Conservation (phyloP, 64 coral and sea anemone genomes). For the Montipora efflorescens region DNA sequence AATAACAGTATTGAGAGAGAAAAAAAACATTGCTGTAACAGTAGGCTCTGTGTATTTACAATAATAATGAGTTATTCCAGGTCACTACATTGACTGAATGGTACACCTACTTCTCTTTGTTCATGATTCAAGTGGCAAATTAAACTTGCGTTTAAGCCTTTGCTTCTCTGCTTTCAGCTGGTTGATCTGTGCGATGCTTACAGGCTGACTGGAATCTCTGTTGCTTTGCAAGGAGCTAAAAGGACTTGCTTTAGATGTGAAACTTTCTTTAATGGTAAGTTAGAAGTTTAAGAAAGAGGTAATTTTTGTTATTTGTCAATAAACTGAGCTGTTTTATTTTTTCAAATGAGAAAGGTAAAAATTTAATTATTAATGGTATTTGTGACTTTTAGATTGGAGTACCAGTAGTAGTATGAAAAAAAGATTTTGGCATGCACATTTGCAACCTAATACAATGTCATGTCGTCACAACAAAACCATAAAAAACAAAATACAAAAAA, state of each 20-base stretch:
- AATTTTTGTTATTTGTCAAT: neutral
- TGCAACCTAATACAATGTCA: no score
- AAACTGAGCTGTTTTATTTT: neutral
- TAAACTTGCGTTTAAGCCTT: neutral
- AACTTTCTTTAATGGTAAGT: conserved; percentile 85
- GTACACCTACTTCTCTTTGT: neutral
- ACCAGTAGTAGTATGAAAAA: no score
- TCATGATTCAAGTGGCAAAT: neutral
- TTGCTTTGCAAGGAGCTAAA: conserved; percentile 71
- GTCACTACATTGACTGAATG: no score
- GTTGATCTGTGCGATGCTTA: conserved; percentile 70
- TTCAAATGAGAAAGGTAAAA: neutral
- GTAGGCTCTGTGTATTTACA: no score
- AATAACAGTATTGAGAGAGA: no score
- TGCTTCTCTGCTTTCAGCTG: conserved; percentile 45
- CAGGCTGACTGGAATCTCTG: conserved; percentile 74
- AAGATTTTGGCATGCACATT: no score
- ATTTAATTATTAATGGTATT: neutral
- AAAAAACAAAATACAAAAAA: no score
- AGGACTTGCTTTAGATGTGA: conserved; percentile 72
- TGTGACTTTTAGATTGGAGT: no score
- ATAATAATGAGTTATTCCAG: no score
- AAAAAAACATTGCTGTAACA: no score
- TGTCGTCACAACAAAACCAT: no score
- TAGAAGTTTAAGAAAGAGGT: neutral